Base-by-base conservation (phyloP, 2,888 invertebrate genomes). In the Drosophila tripunctata region DNA sequence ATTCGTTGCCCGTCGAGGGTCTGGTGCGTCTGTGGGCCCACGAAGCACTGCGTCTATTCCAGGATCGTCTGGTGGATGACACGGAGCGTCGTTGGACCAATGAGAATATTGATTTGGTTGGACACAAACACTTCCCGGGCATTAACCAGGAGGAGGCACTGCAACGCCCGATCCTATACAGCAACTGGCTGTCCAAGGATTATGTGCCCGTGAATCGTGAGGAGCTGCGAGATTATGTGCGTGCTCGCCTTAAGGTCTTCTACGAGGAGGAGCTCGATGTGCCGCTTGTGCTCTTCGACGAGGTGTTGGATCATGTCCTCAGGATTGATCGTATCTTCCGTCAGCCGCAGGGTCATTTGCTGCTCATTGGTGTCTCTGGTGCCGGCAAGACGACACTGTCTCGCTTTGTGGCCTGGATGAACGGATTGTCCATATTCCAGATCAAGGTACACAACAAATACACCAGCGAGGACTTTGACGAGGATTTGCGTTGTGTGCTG, bases 371-470 rank as follows among this genome's bases (percentile, higher is more conserved):
- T 75, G 99, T 99, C 4, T 99, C 99, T 50, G 99, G 99, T 41
- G 98, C 99, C 74, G 99, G 99, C 76, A 99, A 99, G 93, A 99
- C 99, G 1, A 99, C 99, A 7, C 94, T 99, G 78, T 99, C 99
- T 21, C 94, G 99, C 76, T 99, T 99, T 92, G 99, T 99, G 27
- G 99, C 99, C 45, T 99, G 99, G 99, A 98, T 99, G 96, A 99
- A 99, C 91, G 99, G 99, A 5, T 93, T 99, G 31, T 97, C 97
- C 77, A 98, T 99, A 64, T 99, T 99, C 95, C 99, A 99, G 93
- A 99, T 99, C 78, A 98, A 99, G 93, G 98, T 96, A 80, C 99
- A 99, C 92, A 99, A 99, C 92, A 99, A 99, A 92, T 99, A 99
- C 91, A 98, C 98, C 1, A 98, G 97, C 15, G 97, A 97, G 84